Evolutionary conservation across 1,140 invertebrate species (phyloP).

Genomic region (Hesperophylax magnus): DNA sequence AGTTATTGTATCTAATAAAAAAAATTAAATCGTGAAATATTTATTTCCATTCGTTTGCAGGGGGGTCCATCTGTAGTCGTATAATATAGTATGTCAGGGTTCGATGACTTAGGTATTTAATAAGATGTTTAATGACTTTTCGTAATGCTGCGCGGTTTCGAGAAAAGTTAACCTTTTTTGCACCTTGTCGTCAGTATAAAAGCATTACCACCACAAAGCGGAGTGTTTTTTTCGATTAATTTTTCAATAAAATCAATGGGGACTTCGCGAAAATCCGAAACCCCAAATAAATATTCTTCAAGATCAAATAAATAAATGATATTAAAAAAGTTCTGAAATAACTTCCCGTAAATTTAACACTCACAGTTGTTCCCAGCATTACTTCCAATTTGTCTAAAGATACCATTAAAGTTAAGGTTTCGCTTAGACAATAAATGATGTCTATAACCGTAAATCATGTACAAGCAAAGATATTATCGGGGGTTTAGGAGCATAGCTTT

Average conservation of each 20-base stretch:
- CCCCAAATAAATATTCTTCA: constrained; percentile 10
- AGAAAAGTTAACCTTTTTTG: background rate
- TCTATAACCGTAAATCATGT: too few species aligned
- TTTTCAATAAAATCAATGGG: background rate
- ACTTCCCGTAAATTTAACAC: background rate
- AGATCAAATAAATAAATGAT: background rate
- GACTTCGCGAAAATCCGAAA: background rate
- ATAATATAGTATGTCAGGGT: too few species aligned
- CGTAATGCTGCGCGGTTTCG: background rate
- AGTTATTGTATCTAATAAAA: too few species aligned
- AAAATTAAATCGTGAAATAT: too few species aligned
- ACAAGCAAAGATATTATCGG: background rate
- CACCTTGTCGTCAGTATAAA: background rate
- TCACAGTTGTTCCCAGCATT: background rate
- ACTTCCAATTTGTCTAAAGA: background rate
- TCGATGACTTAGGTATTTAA: too few species aligned
- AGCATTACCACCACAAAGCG: background rate
- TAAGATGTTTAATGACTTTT: background rate
- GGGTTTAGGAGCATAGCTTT: too few species aligned
- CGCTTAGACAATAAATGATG: too few species aligned
- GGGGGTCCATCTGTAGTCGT: too few species aligned
- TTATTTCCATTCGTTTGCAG: too few species aligned
- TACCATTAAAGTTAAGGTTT: background rate
- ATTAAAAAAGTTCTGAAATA: background rate
- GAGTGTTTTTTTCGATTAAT: background rate